phyloP scores from a whole-genome alignment of 2,888 invertebrate species.

The Melinopterus prodromus region DNA sequence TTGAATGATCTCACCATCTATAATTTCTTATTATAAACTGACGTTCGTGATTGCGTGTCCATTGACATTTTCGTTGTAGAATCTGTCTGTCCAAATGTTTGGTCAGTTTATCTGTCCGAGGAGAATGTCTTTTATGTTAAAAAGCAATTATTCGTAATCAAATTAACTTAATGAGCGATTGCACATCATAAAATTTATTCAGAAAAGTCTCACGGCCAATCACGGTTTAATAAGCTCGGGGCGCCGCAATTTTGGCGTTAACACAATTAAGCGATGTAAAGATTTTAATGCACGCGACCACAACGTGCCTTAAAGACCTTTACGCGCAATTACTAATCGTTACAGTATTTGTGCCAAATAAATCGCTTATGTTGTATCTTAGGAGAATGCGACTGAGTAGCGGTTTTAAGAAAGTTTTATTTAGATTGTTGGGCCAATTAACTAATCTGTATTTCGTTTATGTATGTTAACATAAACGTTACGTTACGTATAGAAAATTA shows the following conservation, averaged over 20 bases:
- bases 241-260: constrained; percentile 14
- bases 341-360: not conserved
- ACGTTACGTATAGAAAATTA: too few relatives aligned
- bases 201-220: constrained; percentile 8
- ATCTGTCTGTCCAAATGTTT: not conserved
- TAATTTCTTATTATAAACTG: not conserved
- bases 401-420: too few relatives aligned
- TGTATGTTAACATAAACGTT: too few relatives aligned
- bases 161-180: constrained; percentile 20
- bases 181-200: constrained; percentile 20
- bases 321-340: not conserved
- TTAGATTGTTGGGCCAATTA: too few relatives aligned
- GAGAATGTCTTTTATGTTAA: constrained; percentile 14
- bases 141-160: constrained; percentile 20
- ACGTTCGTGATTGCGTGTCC: not conserved
- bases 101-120: not conserved
- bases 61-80: not conserved
- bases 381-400: too few relatives aligned
- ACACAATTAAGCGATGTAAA: constrained; percentile 25
- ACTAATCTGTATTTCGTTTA: too few relatives aligned
- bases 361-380: not conserved
- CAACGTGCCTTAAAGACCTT: not conserved
- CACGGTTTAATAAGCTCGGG: not conserved
- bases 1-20: not conserved
- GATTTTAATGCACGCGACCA: constrained; percentile 5